phyloP scores from a whole-genome alignment of 2,888 invertebrate species.

The Tipula unca region DNA sequence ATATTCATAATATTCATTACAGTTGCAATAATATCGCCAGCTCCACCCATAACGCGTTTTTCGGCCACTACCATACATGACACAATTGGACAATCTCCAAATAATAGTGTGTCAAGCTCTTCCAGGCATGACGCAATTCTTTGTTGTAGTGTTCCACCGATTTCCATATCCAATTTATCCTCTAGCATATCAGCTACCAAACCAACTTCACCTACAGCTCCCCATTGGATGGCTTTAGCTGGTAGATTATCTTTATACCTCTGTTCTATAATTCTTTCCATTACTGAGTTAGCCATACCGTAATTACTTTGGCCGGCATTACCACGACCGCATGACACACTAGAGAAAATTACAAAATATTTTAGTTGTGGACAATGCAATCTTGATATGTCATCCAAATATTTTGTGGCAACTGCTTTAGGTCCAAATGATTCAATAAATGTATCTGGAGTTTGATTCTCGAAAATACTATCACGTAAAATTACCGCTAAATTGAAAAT shows the following conservation, averaged over 20 bases:
- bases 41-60: constrained; percentile 53
- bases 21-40: constrained; percentile 61
- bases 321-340: constrained; percentile 84
- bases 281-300: constrained; percentile 80
- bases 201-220: constrained; percentile 84
- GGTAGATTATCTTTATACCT: constrained; percentile 61
- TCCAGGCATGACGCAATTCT: constrained; percentile 72
- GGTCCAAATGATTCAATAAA: constrained; percentile 63
- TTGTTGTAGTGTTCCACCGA: constrained; percentile 78
- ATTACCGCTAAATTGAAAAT: constrained; percentile 87
- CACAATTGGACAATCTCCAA: constrained; percentile 59
- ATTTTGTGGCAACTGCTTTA: constrained; percentile 69
- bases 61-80: constrained; percentile 83
- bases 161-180: constrained; percentile 56
- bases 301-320: constrained; percentile 89
- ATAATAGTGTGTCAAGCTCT: constrained; percentile 64
- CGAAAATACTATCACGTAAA: constrained; percentile 64
- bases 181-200: constrained; percentile 69
- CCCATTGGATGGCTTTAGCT: constrained; percentile 84
- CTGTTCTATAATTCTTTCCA: constrained; percentile 79
- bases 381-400: constrained; percentile 62
- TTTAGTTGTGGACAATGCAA: constrained; percentile 48
- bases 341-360: constrained; percentile 85
- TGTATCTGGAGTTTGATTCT: constrained; percentile 62
- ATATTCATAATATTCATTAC: constrained; percentile 61